These are phyloP conservation scores for Microctonus brassicae DNA, from an alignment of 2,888 invertebrate species.

Conservation along the genomic window DNA sequence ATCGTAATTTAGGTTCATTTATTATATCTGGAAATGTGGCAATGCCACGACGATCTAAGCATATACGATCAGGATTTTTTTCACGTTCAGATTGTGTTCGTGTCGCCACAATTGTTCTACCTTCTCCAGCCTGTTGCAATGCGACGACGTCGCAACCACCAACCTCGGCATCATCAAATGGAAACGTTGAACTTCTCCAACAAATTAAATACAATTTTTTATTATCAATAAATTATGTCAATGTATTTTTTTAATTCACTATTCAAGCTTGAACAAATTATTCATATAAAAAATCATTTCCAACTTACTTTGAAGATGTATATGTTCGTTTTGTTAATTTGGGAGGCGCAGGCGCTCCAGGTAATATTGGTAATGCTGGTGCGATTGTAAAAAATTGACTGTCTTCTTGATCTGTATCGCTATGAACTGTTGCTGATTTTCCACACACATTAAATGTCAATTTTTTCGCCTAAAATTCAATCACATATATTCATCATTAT, in stretches of 20 bases:
- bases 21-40: slow-evolving; percentile 87
- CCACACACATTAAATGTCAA: slow-evolving; percentile 56
- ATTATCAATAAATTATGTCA: no score
- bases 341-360: slow-evolving; percentile 60
- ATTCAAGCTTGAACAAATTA: no score
- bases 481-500: background rate
- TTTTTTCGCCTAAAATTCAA: slow-evolving; percentile 53
- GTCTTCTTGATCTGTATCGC: slow-evolving; percentile 49
- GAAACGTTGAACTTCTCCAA: slow-evolving; percentile 53
- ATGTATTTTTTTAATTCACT: no score
- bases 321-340: slow-evolving; percentile 62
- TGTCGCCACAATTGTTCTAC: slow-evolving; percentile 78
- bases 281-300: no score
- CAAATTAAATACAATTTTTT: slow-evolving; percentile 39
- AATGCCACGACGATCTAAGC: slow-evolving; percentile 86
- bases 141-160: slow-evolving; percentile 62
- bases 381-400: slow-evolving; percentile 64
- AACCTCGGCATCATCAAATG: slow-evolving; percentile 60
- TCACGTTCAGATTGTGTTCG: slow-evolving; percentile 83
- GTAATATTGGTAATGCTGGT: slow-evolving; percentile 65
- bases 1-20: slow-evolving; percentile 83
- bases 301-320: slow-evolving; percentile 61
- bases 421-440: slow-evolving; percentile 53
- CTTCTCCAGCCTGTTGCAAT: slow-evolving; percentile 74
- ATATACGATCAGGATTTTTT: slow-evolving; percentile 88